These are phyloP conservation scores for Pristis pectinata DNA, from an alignment of 2,797 vertebrate genomes.

Conservation along the genomic window DNA sequence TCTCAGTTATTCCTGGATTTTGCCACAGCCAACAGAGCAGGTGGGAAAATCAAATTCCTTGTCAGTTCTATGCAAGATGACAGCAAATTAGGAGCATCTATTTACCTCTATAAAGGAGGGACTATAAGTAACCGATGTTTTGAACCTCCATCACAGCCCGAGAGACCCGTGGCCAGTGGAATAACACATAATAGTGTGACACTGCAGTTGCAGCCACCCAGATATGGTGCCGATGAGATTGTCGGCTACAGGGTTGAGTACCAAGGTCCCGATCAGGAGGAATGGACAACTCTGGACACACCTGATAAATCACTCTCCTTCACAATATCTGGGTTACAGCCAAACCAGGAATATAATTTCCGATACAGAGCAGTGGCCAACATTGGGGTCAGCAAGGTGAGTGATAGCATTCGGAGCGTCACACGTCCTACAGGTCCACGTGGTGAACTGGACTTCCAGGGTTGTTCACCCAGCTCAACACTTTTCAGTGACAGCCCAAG, in stretches of 20 bases:
- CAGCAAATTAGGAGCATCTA: slow-evolving; percentile 40
- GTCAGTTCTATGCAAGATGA: slow-evolving; percentile 43
- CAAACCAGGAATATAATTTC: slow-evolving; percentile 41
- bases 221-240: slow-evolving; percentile 30
- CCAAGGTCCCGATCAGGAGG: slow-evolving; percentile 35
- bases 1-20: slow-evolving; percentile 44
- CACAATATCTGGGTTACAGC: slow-evolving; percentile 39
- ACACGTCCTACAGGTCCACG: slow-evolving; percentile 38
- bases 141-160: slow-evolving; percentile 46
- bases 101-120: slow-evolving; percentile 45
- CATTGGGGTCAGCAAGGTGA: slow-evolving; percentile 41
- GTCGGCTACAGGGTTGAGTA: slow-evolving; percentile 41
- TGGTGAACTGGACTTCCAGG: slow-evolving; percentile 37
- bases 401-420: slow-evolving; percentile 37
- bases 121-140: slow-evolving; percentile 39
- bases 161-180: slow-evolving; percentile 19
- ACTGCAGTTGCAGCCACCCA: slow-evolving; percentile 39
- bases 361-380: slow-evolving; percentile 41
- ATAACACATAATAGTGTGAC: slow-evolving; percentile 41
- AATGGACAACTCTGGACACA: slow-evolving; percentile 41
- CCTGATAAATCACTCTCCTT: neutral
- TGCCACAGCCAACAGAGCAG: slow-evolving; percentile 40
- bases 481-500: slow-evolving; percentile 42
- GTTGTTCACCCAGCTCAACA: neutral
- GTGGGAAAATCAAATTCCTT: slow-evolving; percentile 41